These are phyloP conservation scores for Dendrolimus kikuchii DNA, from an alignment of 1,140 invertebrate genomes.

Conservation along the genomic window DNA sequence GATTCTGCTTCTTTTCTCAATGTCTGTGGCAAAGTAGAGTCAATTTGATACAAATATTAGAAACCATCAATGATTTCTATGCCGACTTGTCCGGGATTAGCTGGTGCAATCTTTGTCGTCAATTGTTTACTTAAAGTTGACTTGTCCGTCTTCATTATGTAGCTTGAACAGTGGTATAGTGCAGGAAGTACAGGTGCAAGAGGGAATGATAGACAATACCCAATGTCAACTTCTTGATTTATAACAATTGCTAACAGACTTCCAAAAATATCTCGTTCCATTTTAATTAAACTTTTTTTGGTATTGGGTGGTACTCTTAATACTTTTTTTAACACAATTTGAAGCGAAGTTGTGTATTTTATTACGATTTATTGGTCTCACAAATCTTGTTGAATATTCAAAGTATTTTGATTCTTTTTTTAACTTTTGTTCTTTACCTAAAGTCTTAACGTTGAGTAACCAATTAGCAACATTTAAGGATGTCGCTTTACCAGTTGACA, in stretches of 20 bases:
- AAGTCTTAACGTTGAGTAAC: no score
- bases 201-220: conserved; percentile 28
- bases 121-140: conserved; percentile 23
- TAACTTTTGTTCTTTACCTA: no score
- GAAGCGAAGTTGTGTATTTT: conserved; percentile 36
- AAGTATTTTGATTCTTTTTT: no score
- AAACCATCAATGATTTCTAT: conserved; percentile 32
- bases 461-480: no score
- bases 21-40: conserved; percentile 19
- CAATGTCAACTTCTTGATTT: conserved; percentile 31
- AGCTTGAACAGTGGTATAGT: conserved; percentile 29
- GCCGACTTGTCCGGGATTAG: conserved; percentile 17
- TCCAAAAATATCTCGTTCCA: conserved; percentile 35
- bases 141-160: conserved; percentile 37
- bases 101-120: conserved; percentile 12
- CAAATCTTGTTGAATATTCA: no score
- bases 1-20: conserved; percentile 27
- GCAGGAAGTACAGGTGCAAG: conserved; percentile 34
- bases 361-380: no score
- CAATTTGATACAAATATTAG: conserved; percentile 23
- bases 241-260: conserved; percentile 29
- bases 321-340: conserved; percentile 12
- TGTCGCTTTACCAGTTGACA: no score
- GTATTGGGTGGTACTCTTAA: conserved; percentile 15
- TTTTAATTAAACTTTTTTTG: conserved; percentile 28